These are phyloP conservation scores for Drosophila truncata DNA, from an alignment of 1,140 invertebrate genomes.

Conservation along the genomic window DNA sequence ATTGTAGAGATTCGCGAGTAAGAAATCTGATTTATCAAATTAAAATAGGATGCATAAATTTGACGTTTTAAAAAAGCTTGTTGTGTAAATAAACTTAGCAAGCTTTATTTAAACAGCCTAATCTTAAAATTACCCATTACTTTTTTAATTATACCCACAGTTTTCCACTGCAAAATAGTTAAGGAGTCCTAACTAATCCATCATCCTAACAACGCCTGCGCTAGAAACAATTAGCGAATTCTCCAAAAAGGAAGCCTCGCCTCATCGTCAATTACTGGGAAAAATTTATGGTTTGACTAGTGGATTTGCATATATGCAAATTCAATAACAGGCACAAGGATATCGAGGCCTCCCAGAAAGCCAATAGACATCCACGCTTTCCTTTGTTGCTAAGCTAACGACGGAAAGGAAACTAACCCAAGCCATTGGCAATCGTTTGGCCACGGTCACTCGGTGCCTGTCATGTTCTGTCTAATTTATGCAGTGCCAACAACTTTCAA, in stretches of 20 bases:
- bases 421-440: slow-evolving; percentile 32
- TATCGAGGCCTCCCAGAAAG: slow-evolving; percentile 15
- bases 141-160: not conserved
- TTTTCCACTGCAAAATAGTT: not conserved
- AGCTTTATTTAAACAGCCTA: not conserved
- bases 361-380: slow-evolving; percentile 13
- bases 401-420: slow-evolving; percentile 22
- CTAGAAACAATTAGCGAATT: slow-evolving; percentile 26
- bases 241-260: not conserved
- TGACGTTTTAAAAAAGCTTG: no score
- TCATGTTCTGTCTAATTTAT: slow-evolving; percentile 69
- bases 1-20: no score
- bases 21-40: no score
- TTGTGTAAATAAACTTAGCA: no score
- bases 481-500: slow-evolving; percentile 33
- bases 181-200: not conserved
- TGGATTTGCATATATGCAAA: slow-evolving; percentile 49
- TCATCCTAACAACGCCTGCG: not conserved
- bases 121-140: not conserved
- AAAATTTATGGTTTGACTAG: slow-evolving; percentile 5
- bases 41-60: no score
- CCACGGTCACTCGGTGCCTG: slow-evolving; percentile 32
- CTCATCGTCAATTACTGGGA: not conserved
- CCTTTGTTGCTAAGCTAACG: slow-evolving; percentile 18
- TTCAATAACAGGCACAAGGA: slow-evolving; percentile 23